phyloP scores from a whole-genome alignment of 2,797 vertebrate genomes.

The Scleropages formosus region DNA sequence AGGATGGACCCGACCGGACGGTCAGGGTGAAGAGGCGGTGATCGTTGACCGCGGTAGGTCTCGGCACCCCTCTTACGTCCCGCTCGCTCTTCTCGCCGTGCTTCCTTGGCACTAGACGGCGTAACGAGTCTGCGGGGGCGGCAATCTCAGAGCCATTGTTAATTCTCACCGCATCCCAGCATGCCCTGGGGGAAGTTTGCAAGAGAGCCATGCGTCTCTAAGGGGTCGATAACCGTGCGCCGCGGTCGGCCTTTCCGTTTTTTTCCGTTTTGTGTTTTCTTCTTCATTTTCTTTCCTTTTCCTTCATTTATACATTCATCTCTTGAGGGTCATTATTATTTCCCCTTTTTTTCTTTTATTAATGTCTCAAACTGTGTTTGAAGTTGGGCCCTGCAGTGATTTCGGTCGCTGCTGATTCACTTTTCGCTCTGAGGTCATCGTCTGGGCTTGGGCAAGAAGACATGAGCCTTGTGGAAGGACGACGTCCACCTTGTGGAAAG shows the following conservation, averaged over 20 bases:
- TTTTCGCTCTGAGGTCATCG: no score
- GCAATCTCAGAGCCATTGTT: not conserved
- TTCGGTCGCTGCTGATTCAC: not conserved
- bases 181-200: not conserved
- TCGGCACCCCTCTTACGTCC: no score
- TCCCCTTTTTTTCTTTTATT: not conserved
- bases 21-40: not conserved
- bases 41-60: not conserved
- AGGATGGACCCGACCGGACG: not conserved
- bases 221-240: not conserved
- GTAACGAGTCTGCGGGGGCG: not conserved
- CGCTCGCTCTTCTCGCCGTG: not conserved
- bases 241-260: constrained; percentile 5
- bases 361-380: not conserved
- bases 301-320: constrained; percentile 17
- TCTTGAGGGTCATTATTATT: not conserved
- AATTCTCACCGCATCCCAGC: constrained; percentile 7
- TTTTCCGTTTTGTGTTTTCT: not conserved
- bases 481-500: no score
- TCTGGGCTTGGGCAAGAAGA: no score
- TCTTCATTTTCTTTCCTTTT: not conserved
- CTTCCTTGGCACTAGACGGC: not conserved
- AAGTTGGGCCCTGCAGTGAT: not conserved
- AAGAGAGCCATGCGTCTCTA: not conserved
- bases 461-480: no score